These are phyloP conservation scores for Melanchra persicariae DNA, from an alignment of 2,888 invertebrate genomes.

Conservation along the genomic window DNA sequence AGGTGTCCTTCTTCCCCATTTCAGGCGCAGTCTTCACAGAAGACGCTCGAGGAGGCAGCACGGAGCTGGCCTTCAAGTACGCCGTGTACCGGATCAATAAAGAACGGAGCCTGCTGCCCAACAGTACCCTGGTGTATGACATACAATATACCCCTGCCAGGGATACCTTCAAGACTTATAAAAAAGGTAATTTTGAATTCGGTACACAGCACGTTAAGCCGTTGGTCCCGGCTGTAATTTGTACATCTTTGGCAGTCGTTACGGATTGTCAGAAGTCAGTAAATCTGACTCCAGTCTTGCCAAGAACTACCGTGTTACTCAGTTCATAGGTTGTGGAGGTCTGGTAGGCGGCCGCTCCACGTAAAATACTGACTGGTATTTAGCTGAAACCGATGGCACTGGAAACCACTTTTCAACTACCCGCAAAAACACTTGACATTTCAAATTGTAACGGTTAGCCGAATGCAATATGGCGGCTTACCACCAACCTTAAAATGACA, in stretches of 20 bases:
- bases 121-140: slow-evolving; percentile 97
- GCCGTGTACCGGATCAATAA: slow-evolving; percentile 98
- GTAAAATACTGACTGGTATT: too few species aligned
- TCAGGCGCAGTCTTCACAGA: slow-evolving; percentile 98
- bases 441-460: slow-evolving; percentile 22
- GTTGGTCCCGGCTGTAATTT: too few species aligned
- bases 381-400: too few species aligned
- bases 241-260: too few species aligned
- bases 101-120: slow-evolving; percentile 95
- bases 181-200: slow-evolving; percentile 92
- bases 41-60: slow-evolving; percentile 96
- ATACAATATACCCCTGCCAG: slow-evolving; percentile 97
- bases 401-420: neutral
- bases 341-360: too few species aligned
- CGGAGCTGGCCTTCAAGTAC: slow-evolving; percentile 98
- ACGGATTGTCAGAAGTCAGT: too few species aligned
- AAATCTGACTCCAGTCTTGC: too few species aligned
- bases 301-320: too few species aligned
- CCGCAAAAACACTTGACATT: slow-evolving; percentile 9
- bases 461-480: slow-evolving; percentile 48
- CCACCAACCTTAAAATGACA: slow-evolving; percentile 13
- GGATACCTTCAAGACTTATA: slow-evolving; percentile 97
- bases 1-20: slow-evolving; percentile 64
- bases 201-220: too few species aligned
- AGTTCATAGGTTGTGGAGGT: too few species aligned